A percentile compares a stretch with the other conserved stretches of the same genome.
phyloP scores from a whole-genome alignment of 2,797 vertebrate genomes.

The Thamnophis elegans region DNA sequence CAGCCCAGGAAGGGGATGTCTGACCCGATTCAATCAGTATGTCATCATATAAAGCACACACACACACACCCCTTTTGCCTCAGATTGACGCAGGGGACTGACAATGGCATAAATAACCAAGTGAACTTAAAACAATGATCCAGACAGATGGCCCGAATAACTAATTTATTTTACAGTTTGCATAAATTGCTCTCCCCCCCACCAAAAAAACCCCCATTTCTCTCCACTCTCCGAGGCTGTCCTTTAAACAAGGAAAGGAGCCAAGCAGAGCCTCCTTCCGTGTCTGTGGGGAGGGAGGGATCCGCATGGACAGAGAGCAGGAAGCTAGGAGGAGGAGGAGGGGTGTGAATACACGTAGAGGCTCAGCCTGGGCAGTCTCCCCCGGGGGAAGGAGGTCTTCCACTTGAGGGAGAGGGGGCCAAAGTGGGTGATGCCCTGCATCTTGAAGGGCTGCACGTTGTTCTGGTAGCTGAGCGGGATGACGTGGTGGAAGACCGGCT shows the following conservation, averaged over 20 bases:
- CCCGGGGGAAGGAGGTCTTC: constrained; percentile 40
- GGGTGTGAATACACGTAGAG: accelerated
- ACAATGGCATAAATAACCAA: not conserved
- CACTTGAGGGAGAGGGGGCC: constrained; percentile 61
- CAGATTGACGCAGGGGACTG: not conserved
- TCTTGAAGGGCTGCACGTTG: constrained; percentile 22
- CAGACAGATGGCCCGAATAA: not conserved
- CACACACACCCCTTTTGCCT: not conserved
- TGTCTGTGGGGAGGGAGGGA: no score
- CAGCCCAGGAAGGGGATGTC: not conserved
- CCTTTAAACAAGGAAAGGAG: not conserved
- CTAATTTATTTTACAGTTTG: not conserved
- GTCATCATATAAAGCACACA: not conserved
- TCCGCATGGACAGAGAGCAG: not conserved
- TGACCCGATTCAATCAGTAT: not conserved
- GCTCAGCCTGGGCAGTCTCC: not conserved
- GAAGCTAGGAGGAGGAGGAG: not conserved
- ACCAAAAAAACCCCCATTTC: no score
- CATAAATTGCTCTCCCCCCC: not conserved
- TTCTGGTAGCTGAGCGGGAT: constrained; percentile 46
- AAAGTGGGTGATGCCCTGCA: constrained; percentile 42
- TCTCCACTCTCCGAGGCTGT: no score
- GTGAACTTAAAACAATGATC: not conserved
- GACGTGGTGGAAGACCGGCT: constrained; percentile 27
- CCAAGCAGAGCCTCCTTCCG: no score